Percentiles rank a stretch among this genome's conserved stretches.
Conservation (phyloP, 1,140 invertebrate genomes). For the Octopus sinensis region DNA sequence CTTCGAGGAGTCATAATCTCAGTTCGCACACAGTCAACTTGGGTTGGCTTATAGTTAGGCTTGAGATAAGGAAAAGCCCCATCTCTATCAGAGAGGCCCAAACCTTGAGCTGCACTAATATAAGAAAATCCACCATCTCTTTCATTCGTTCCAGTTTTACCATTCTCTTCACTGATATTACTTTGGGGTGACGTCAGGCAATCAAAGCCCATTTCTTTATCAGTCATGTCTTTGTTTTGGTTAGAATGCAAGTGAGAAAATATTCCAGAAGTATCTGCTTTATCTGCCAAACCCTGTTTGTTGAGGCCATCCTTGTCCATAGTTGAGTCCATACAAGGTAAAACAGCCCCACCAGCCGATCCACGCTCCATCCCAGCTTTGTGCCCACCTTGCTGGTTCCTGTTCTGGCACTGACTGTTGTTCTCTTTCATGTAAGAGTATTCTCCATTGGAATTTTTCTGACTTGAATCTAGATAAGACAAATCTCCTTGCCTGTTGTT, state of each 20-base stretch:
- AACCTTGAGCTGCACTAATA: not conserved
- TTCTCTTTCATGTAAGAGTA: slow-evolving; percentile 7
- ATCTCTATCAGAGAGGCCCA: not conserved
- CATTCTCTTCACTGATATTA: not conserved
- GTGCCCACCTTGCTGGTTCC: not conserved
- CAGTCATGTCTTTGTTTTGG: not conserved
- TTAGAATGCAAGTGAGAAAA: not conserved
- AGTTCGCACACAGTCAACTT: not conserved
- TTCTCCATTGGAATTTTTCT: not conserved
- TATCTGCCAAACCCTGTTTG: not conserved
- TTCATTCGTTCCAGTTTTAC: not conserved
- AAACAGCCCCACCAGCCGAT: not conserved
- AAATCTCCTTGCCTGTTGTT: not conserved
- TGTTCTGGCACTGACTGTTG: not conserved
- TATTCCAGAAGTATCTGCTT: not conserved
- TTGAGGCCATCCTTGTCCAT: not conserved
- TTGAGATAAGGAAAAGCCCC: not conserved
- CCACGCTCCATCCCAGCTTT: not conserved
- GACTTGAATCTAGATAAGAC: not conserved
- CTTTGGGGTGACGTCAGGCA: not conserved
- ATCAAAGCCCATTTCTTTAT: not conserved
- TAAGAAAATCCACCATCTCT: slow-evolving; percentile 4
- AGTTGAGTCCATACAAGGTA: not conserved
- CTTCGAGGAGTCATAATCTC: not conserved
- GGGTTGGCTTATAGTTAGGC: not conserved